These are phyloP conservation scores for Conomelus anceps DNA, from an alignment of 2,888 invertebrate genomes.

Conservation along the genomic window DNA sequence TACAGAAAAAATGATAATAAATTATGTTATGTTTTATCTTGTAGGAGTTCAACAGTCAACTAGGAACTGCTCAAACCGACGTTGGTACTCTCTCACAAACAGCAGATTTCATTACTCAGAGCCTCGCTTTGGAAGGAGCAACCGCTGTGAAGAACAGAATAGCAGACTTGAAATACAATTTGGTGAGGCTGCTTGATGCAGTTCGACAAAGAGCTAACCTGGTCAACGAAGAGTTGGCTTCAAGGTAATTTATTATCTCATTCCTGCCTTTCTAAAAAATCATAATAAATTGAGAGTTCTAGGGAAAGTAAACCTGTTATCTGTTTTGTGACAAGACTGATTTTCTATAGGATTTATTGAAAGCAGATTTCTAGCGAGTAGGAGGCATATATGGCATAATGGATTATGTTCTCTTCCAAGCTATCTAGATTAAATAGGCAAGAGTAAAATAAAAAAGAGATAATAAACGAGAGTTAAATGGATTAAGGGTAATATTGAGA, in stretches of 20 bases:
- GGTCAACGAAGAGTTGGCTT: slow-evolving; percentile 71
- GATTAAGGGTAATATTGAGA: too few relatives aligned
- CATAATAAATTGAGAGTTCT: too few relatives aligned
- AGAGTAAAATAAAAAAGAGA: too few relatives aligned
- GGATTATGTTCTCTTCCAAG: too few relatives aligned
- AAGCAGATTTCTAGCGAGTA: too few relatives aligned
- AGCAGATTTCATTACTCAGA: slow-evolving; percentile 70
- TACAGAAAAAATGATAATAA: not conserved
- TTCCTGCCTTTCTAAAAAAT: too few relatives aligned
- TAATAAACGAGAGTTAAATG: too few relatives aligned
- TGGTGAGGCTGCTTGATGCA: slow-evolving; percentile 67
- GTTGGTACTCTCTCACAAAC: slow-evolving; percentile 70
- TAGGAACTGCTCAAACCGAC: slow-evolving; percentile 78
- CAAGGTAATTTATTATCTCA: slow-evolving; percentile 40
- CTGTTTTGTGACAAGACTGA: too few relatives aligned
- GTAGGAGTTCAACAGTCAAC: slow-evolving; percentile 59
- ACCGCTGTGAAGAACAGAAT: slow-evolving; percentile 63
- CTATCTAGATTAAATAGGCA: too few relatives aligned
- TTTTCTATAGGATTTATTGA: too few relatives aligned
- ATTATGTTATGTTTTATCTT: slow-evolving; percentile 6
- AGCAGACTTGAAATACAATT: slow-evolving; percentile 63
- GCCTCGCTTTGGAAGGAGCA: slow-evolving; percentile 71
- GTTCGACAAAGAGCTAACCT: slow-evolving; percentile 69
- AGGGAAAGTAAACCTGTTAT: too few relatives aligned
- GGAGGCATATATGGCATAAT: too few relatives aligned